Conservation (phyloP, 2,888 invertebrate genomes). For the Protodeltote pygarga region DNA sequence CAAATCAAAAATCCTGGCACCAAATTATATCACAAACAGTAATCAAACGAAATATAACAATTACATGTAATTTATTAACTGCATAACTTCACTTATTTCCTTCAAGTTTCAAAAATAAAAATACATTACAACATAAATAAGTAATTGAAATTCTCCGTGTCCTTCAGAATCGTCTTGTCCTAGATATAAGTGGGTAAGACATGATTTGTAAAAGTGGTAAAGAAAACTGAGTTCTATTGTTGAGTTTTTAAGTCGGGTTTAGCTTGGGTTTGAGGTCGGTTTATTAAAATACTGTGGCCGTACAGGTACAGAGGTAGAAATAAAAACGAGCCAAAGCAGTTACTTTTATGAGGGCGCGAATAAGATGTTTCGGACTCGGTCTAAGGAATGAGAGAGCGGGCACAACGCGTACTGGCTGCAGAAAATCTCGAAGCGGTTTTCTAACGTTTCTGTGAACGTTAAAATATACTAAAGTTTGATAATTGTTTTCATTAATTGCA, state of each 20-base stretch:
- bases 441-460: slow-evolving; percentile 21
- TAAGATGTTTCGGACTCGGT: slow-evolving; percentile 86
- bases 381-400: slow-evolving; percentile 78
- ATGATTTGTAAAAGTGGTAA: slow-evolving; percentile 63
- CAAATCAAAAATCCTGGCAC: neutral
- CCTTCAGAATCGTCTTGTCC: slow-evolving; percentile 81
- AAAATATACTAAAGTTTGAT: too few species aligned
- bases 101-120: slow-evolving; percentile 55
- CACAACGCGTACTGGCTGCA: slow-evolving; percentile 51
- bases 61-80: slow-evolving; percentile 42
- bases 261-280: slow-evolving; percentile 56
- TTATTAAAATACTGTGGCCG: slow-evolving; percentile 87
- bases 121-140: slow-evolving; percentile 78
- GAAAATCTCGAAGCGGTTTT: slow-evolving; percentile 12
- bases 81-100: slow-evolving; percentile 54
- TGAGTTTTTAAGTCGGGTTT: slow-evolving; percentile 55
- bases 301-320: slow-evolving; percentile 85
- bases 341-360: slow-evolving; percentile 87
- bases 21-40: slow-evolving; percentile 1
- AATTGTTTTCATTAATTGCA: too few species aligned
- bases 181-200: slow-evolving; percentile 83
- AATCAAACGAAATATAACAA: slow-evolving; percentile 31
- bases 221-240: slow-evolving; percentile 53
- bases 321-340: slow-evolving; percentile 86
- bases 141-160: slow-evolving; percentile 85